phyloP scores from a whole-genome alignment of 2,888 invertebrate species.

The Syritta pipiens region DNA sequence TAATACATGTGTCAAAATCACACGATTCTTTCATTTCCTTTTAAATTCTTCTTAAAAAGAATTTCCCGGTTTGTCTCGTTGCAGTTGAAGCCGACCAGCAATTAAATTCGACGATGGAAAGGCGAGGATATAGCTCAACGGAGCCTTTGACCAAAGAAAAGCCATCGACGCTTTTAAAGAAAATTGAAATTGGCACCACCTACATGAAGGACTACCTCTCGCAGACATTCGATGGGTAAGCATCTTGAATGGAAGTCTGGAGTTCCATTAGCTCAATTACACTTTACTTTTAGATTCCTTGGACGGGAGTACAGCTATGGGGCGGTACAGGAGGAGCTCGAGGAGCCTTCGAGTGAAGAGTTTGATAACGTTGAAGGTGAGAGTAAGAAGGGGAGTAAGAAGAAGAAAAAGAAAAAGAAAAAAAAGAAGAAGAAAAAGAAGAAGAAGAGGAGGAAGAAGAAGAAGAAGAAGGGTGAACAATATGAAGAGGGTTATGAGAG shows the following conservation, averaged over 20 bases:
- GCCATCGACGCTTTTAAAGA: constrained; percentile 78
- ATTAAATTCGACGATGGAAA: constrained; percentile 74
- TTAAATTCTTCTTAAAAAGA: no score
- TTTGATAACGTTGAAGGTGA: constrained; percentile 75
- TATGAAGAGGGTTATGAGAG: constrained; percentile 29
- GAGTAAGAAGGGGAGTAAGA: constrained; percentile 70
- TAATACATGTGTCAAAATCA: no score
- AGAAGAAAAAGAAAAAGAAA: constrained; percentile 72
- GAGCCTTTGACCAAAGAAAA: constrained; percentile 76
- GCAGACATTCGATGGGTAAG: constrained; percentile 78
- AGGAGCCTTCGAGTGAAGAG: constrained; percentile 74
- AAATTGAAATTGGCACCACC: constrained; percentile 78
- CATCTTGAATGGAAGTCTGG: constrained; percentile 11
- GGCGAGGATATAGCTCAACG: constrained; percentile 76
- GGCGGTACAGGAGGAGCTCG: constrained; percentile 73
- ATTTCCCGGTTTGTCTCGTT: constrained; percentile 41
- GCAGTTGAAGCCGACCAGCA: constrained; percentile 78
- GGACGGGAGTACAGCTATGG: constrained; percentile 76
- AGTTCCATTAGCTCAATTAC: constrained; percentile 74
- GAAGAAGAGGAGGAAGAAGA: constrained; percentile 51
- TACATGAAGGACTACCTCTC: constrained; percentile 77
- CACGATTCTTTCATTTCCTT: no score
- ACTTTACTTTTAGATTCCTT: constrained; percentile 73
- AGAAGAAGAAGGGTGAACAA: constrained; percentile 25
- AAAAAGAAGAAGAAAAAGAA: constrained; percentile 54